Evolutionary conservation across 2,888 invertebrate genomes (phyloP), one percentile per base, ranked within the genome.

Genomic region (Serripes groenlandicus): DNA sequence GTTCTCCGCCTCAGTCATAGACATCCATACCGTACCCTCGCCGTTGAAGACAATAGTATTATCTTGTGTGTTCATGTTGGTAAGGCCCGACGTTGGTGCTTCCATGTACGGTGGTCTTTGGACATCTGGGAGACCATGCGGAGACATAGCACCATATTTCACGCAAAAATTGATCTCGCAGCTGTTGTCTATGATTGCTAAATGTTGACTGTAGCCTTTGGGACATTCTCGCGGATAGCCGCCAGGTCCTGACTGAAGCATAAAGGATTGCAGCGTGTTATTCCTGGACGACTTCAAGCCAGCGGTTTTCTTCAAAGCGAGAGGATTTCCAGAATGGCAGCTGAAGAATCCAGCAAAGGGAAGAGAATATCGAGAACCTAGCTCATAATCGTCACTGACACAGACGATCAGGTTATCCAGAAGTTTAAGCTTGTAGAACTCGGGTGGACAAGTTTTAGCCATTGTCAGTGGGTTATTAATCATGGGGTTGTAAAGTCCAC

Each of bases 321-420:
- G 73, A 0, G 91, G 92, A 70, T 92, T 92, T 1, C 90, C 92
- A 7, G 88, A 30, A 28, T 81, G 73, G 70, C 92, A 92, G 73
- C 91, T 91, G 77, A 88, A 90, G 79, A 93, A 91, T 0, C 93
- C 93, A 56, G 89, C 91, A 78, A 93, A 92, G 3, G 91, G 91
- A 0, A 92, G 68, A 0, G 91, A 85, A 56, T 87, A 84, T 9
- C 73, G 35, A 15, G 52, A 81, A 1, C 89, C 90, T n/a, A 90
- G 76, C 75, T 92, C 91, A 58, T 86, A 90, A 35, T 92, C 92
- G 64, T 91, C 91, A 70, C 91, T 91, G 56, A 92, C 89, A 73
- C 93, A 93, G 23, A 93, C 76, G 7, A 74, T 71, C n/a, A 91
- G 77, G 35, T 88, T 86, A 4, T 30, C 60, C 15, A 89, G 86